Conservation (phyloP, 2,113 vertebrate genomes). For the Catharus fuscescens region DNA sequence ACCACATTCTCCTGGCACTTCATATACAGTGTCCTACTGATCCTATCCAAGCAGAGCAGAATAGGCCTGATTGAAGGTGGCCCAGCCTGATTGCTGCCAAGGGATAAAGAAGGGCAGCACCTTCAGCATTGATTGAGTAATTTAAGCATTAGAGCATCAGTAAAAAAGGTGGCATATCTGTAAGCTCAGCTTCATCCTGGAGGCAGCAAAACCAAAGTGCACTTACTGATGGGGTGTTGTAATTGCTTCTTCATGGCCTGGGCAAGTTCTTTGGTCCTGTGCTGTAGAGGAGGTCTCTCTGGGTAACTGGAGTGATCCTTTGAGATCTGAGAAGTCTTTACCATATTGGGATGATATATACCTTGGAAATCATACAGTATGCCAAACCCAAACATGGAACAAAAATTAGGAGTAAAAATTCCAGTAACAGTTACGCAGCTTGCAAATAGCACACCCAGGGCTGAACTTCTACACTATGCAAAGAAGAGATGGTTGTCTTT, state of each 20-base stretch:
- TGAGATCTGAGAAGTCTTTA: not conserved
- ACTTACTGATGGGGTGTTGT: not conserved
- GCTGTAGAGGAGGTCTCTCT: not conserved
- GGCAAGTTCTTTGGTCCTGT: not conserved
- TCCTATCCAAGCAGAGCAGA: not conserved
- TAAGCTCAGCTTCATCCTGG: not conserved
- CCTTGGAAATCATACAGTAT: not conserved
- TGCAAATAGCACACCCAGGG: not conserved
- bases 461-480: not conserved
- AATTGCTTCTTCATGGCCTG: not conserved
- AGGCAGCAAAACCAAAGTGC: not conserved
- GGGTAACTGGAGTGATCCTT: not conserved
- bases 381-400: not conserved
- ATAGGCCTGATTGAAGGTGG: not conserved
- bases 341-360: not conserved
- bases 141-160: not conserved
- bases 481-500: not conserved
- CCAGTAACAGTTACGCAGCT: not conserved
- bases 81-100: not conserved
- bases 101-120: not conserved
- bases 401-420: not conserved
- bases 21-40: not conserved
- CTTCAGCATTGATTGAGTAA: not conserved
- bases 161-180: not conserved
- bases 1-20: not conserved